A percentile compares a stretch with the other conserved stretches of the same genome.
phyloP scores from a whole-genome alignment of 2,888 invertebrate species.

The Leptogaster cylindrica region DNA sequence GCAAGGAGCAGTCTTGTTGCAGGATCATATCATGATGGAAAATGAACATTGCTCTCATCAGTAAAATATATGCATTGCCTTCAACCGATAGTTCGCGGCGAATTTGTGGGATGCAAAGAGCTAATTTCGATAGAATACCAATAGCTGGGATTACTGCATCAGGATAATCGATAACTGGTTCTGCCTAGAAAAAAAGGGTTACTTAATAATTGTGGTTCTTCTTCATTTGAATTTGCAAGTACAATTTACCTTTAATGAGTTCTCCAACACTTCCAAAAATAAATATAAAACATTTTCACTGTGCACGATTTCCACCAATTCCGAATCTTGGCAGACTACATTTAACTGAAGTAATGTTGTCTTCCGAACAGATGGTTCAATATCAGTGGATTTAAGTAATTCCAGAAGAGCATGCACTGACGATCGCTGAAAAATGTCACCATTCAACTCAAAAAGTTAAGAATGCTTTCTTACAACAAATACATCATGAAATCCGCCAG shows the following conservation, averaged over 20 bases:
- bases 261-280: slow-evolving; percentile 52
- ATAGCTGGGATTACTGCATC: slow-evolving; percentile 54
- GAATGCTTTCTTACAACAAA: slow-evolving; percentile 2
- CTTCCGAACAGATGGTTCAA: slow-evolving; percentile 56
- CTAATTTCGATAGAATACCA: slow-evolving; percentile 54
- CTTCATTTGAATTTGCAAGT: neutral
- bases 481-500: slow-evolving; percentile 49
- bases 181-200: slow-evolving; percentile 28
- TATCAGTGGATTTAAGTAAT: slow-evolving; percentile 53
- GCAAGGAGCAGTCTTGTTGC: slow-evolving; percentile 53
- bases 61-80: slow-evolving; percentile 52
- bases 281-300: slow-evolving; percentile 51
- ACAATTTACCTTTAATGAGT: slow-evolving; percentile 49
- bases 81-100: slow-evolving; percentile 53
- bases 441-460: neutral
- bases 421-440: slow-evolving; percentile 28
- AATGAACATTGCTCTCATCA: slow-evolving; percentile 55
- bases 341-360: slow-evolving; percentile 57
- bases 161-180: slow-evolving; percentile 50
- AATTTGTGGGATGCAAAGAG: slow-evolving; percentile 52
- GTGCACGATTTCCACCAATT: slow-evolving; percentile 51
- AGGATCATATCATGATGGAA: slow-evolving; percentile 52
- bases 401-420: slow-evolving; percentile 51
- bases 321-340: slow-evolving; percentile 54
- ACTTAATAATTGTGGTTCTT: neutral